phyloP scores from a whole-genome alignment of 1,140 invertebrate genomes.

The Drosophila bocqueti region DNA sequence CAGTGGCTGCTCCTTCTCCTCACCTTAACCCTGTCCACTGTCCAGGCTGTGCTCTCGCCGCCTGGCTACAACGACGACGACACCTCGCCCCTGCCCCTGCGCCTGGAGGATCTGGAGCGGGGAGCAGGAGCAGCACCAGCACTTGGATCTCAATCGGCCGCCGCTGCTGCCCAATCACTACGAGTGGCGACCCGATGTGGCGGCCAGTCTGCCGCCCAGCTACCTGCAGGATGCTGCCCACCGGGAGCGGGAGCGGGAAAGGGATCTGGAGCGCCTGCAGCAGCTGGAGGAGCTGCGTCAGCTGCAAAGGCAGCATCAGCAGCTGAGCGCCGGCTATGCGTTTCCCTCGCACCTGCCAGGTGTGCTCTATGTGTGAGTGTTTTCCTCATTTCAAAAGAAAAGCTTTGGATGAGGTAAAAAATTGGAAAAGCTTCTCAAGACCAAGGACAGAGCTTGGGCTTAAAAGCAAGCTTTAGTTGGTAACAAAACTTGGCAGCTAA shows the following conservation, averaged over 20 bases:
- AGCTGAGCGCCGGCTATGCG: constrained; percentile 68
- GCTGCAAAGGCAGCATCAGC: constrained; percentile 61
- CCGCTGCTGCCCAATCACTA: constrained; percentile 66
- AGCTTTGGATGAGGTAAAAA: neutral
- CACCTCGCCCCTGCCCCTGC: constrained; percentile 43
- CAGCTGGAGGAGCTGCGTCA: constrained; percentile 49
- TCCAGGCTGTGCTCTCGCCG: constrained; percentile 28
- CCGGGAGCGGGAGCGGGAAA: constrained; percentile 39
- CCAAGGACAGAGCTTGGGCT: neutral
- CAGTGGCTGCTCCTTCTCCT: constrained; percentile 35
- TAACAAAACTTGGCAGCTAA: neutral
- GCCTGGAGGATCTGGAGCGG: constrained; percentile 66
- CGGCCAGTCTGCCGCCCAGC: constrained; percentile 66
- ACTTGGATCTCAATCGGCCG: constrained; percentile 57
- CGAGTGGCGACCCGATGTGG: constrained; percentile 62
- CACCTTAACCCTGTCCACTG: constrained; percentile 15
- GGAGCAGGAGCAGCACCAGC: constrained; percentile 46
- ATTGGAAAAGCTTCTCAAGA: neutral
- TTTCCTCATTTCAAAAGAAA: neutral
- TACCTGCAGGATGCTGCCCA: constrained; percentile 65
- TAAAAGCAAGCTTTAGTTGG: neutral
- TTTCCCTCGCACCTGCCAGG: constrained; percentile 49
- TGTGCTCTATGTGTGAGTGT: constrained; percentile 59
- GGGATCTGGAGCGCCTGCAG: constrained; percentile 27
- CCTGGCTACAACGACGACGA: constrained; percentile 60